phyloP scores from a whole-genome alignment of 2,888 invertebrate species.

The Zhengitettix transpicula region DNA sequence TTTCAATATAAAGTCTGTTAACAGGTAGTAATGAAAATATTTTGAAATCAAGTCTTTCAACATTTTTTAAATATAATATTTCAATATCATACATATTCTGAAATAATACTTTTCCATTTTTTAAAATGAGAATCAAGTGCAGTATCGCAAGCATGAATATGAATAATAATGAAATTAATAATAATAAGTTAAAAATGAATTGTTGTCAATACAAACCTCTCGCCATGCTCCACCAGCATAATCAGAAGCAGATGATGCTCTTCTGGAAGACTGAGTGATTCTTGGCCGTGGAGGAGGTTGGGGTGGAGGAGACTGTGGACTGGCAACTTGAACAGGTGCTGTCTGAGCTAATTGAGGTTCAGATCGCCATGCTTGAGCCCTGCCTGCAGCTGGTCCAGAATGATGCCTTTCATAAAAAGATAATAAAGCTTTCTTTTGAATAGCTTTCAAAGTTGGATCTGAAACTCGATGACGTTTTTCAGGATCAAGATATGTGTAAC shows the following conservation, averaged over 20 bases:
- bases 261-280: slow-evolving; percentile 26
- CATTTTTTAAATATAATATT: too few species aligned
- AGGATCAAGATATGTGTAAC: slow-evolving; percentile 53
- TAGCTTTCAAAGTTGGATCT: slow-evolving; percentile 52
- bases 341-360: slow-evolving; percentile 35
- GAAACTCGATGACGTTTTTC: slow-evolving; percentile 55
- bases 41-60: too few species aligned
- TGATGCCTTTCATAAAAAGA: slow-evolving; percentile 66
- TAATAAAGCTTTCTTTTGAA: slow-evolving; percentile 66
- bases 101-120: too few species aligned
- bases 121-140: too few species aligned
- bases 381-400: slow-evolving; percentile 15
- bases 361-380: slow-evolving; percentile 32
- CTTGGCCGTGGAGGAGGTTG: slow-evolving; percentile 15
- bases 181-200: too few species aligned
- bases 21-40: too few species aligned
- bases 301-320: slow-evolving; percentile 15
- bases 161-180: too few species aligned
- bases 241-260: slow-evolving; percentile 52
- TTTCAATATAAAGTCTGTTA: too few species aligned
- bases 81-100: too few species aligned
- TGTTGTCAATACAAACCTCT: slow-evolving; percentile 12
- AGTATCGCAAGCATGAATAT: too few species aligned
- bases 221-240: slow-evolving; percentile 27
- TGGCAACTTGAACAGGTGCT: slow-evolving; percentile 1